A percentile compares a stretch with the other conserved stretches of the same genome.
These are phyloP conservation scores for Nemotelus nigrinus DNA, from an alignment of 2,888 invertebrate genomes.

Conservation along the genomic window DNA sequence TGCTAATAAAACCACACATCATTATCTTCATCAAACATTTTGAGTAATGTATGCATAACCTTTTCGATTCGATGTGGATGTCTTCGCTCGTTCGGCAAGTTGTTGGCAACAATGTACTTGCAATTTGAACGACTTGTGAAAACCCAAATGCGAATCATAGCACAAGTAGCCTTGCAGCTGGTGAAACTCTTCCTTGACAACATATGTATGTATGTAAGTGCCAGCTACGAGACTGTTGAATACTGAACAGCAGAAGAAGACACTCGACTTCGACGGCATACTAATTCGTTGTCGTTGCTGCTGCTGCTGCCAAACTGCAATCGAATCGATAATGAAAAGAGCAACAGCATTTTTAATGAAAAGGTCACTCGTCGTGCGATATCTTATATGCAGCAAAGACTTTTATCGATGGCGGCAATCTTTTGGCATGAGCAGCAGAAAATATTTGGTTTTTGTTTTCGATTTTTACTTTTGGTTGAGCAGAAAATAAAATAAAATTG, in stretches of 20 bases:
- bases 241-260: too few relatives aligned
- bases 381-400: neutral
- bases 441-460: too few relatives aligned
- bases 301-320: neutral
- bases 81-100: neutral
- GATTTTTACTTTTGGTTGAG: too few relatives aligned
- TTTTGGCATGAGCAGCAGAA: too few relatives aligned
- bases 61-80: neutral
- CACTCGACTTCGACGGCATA: neutral
- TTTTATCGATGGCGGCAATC: too few relatives aligned
- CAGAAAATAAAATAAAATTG: too few relatives aligned
- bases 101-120: neutral
- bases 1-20: neutral
- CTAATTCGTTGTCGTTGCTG: slow-evolving; percentile 8
- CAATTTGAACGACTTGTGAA: neutral
- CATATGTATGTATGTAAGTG: neutral
- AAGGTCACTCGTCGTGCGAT: slow-evolving; percentile 18
- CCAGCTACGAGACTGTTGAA: neutral
- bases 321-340: slow-evolving; percentile 18
- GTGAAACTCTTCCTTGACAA: slow-evolving; percentile 4
- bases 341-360: slow-evolving; percentile 21
- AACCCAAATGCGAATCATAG: neutral
- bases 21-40: slow-evolving; percentile 2
- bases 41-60: neutral
- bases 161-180: too few relatives aligned